Evolutionary conservation across 2,888 invertebrate genomes (phyloP).

Genomic region (Acheta domesticus): DNA sequence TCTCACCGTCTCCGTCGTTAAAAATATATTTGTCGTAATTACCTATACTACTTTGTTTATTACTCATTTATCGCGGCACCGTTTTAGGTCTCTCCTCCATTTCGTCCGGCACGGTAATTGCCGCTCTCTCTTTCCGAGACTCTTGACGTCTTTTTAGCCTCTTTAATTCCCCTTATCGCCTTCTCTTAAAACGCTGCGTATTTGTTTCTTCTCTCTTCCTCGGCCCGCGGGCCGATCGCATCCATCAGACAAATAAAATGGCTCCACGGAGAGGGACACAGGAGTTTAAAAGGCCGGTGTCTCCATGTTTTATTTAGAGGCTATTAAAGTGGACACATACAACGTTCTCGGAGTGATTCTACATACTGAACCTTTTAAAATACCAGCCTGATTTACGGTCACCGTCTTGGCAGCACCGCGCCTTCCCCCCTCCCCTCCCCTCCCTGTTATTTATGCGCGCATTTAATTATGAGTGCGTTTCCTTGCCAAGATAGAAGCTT

Average conservation of each 20-base stretch:
- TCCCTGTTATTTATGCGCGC: background rate
- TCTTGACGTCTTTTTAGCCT: slow-evolving; percentile 2
- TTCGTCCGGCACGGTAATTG: background rate
- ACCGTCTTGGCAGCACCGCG: background rate
- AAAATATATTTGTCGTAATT: slow-evolving; percentile 18
- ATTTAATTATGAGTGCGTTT: slow-evolving; percentile 18
- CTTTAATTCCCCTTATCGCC: background rate
- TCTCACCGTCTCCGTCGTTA: background rate
- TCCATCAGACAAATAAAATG: slow-evolving; percentile 18
- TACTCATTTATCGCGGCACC: background rate
- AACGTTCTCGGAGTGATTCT: slow-evolving; percentile 18
- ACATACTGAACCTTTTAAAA: slow-evolving; percentile 18
- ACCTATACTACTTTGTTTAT: slow-evolving; percentile 9
- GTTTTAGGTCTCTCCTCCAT: slow-evolving; percentile 6
- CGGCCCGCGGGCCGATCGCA: background rate
- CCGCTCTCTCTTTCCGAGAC: background rate
- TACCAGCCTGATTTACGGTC: slow-evolving; percentile 8
- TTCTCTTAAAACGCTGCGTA: slow-evolving; percentile 7
- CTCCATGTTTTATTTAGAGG: slow-evolving; percentile 18
- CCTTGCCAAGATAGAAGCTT: slow-evolving; percentile 2
- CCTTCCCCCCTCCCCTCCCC: background rate
- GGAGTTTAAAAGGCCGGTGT: slow-evolving; percentile 18
- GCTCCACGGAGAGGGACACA: slow-evolving; percentile 5
- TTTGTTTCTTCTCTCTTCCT: slow-evolving; percentile 1
- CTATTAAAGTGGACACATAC: slow-evolving; percentile 18